Percentiles rank a stretch among this genome's conserved stretches.
Conservation (phyloP, 2,888 invertebrate species). For the Orthosia gothica region DNA sequence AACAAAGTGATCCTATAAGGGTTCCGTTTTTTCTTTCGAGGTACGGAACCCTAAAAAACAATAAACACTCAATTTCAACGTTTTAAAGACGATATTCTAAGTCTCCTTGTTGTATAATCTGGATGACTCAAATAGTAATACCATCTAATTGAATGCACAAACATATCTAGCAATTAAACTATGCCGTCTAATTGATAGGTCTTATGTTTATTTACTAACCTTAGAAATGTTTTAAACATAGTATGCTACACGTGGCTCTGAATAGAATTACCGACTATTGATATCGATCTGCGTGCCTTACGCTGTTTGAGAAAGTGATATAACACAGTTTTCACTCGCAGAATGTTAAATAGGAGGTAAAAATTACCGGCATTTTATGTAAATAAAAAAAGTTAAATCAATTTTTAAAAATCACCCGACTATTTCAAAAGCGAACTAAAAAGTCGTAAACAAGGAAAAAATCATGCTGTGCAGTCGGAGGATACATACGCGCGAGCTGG, state of each 20-base stretch:
- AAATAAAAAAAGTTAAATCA: too few species aligned
- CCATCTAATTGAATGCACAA: constrained; percentile 14
- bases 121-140: constrained; percentile 13
- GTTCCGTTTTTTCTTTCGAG: too few species aligned
- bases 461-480: too few species aligned
- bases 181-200: constrained; percentile 1
- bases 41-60: too few species aligned
- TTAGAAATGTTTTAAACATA: constrained; percentile 19
- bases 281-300: constrained; percentile 21
- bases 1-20: too few species aligned
- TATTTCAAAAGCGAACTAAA: too few species aligned
- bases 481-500: too few species aligned
- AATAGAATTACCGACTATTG: constrained; percentile 6
- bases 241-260: constrained; percentile 41
- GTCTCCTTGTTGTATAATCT: background rate
- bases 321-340: background rate
- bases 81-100: background rate
- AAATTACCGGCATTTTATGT: background rate
- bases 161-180: constrained; percentile 15
- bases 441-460: too few species aligned
- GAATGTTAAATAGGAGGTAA: background rate
- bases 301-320: background rate
- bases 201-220: constrained; percentile 21
- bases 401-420: too few species aligned
- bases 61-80: background rate